phyloP scores from a whole-genome alignment of 1,140 invertebrate genomes.

The Bombus turneri region DNA sequence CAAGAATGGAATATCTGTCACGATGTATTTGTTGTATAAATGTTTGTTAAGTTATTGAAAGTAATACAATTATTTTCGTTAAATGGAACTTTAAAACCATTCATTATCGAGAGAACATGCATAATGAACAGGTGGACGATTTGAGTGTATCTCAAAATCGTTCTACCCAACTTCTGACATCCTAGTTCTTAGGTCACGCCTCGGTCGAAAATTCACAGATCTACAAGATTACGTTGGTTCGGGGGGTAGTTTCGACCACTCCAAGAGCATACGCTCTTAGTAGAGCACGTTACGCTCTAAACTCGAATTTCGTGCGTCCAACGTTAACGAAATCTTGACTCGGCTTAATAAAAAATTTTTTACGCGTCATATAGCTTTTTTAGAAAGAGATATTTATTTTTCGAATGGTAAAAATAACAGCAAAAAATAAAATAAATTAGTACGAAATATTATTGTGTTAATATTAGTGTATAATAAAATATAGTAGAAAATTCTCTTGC shows the following conservation, averaged over 20 bases:
- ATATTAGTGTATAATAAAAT: too few relatives aligned
- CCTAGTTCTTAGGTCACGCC: conserved; percentile 67
- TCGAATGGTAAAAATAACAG: too few relatives aligned
- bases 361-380: background rate
- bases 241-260: conserved; percentile 9
- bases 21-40: background rate
- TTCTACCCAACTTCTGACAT: conserved; percentile 43
- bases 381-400: background rate
- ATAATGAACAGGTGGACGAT: background rate
- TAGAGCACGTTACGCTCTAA: conserved; percentile 46
- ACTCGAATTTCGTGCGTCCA: conserved; percentile 49
- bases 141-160: background rate
- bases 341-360: background rate
- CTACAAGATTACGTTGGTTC: background rate
- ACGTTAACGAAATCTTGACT: too few relatives aligned
- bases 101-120: too few relatives aligned
- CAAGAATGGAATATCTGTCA: rapidly evolving
- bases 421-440: too few relatives aligned
- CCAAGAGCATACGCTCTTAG: conserved; percentile 47
- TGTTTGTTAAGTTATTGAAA: background rate
- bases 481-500: too few relatives aligned
- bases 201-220: conserved; percentile 56
- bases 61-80: too few relatives aligned
- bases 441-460: too few relatives aligned
- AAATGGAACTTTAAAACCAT: too few relatives aligned